Evolutionary conservation across 2,113 vertebrate species (phyloP), one percentile per base, ranked within the genome.

Genomic region (Scolopax mira): DNA sequence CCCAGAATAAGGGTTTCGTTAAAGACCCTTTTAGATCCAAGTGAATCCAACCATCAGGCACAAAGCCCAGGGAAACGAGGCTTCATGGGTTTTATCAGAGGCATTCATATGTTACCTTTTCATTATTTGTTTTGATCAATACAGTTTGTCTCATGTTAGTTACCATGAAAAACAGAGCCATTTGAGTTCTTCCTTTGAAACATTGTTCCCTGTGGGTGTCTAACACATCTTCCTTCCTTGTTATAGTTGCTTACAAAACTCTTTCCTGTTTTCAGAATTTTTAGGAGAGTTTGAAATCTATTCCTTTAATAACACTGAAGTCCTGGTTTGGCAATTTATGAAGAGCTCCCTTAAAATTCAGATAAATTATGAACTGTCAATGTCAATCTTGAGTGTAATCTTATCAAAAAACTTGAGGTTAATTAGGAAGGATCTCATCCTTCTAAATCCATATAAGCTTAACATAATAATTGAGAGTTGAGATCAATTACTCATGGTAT

Each of bases 381-480:
- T 96, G 94, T 96, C 97, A 96, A 95, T 97, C 97, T 96, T 79
- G 73, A 96, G 77, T 93, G 87, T 94, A 96, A 97, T 93, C 89
- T 96, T 96, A 94, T 94, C 52, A 94, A 95, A 97, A 96, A 90
- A 97, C 71, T 86, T 93, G 93, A 97, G 93, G 91, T 96, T 97
- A 97, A 97, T 98, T 97, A 97, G 92, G 73, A 97, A 97, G 92
- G 91, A 95, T 93, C 80, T 94, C 95, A 90, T 96, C 81, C 77
- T 97, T 97, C 93, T 93, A 97, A 96, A 98, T 97, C 91, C 88
- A 96, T 96, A 96, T 96, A 95, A 93, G 83, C 93, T 97, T 96
- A 97, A 97, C 84, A 89, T 92, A 96, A 97, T 97, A 97, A 97
- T 88, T 92, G 92, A 94, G 83, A 97, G 69, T 95, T 87, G 71